Evolutionary conservation across 2,113 vertebrate genomes (phyloP), one percentile per base, ranked within the genome.

Genomic region (Cnemophilus loriae): DNA sequence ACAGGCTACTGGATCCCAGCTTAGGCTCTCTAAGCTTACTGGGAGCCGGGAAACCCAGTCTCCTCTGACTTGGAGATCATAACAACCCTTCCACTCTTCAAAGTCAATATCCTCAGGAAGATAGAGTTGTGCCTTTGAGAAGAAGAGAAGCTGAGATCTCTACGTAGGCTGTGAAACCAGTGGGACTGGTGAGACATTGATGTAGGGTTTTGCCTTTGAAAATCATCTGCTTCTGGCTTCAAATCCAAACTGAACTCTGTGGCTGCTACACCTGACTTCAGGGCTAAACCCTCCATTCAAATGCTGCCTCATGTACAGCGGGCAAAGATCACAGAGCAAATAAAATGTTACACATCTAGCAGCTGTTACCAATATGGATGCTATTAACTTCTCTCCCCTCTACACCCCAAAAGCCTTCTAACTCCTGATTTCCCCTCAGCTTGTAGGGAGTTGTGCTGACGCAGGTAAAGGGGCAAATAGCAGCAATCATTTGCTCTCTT

Each of bases 271-370:
- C 53, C 35, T 53, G 65, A 82, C 83, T 85, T 93, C 49, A 85
- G 37, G 67, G 55, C 87, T 69, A 89, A 73, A 76, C 22, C 63
- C 63, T 89, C 32, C 55, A 37, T 84, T 69, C 46, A 89, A 65
- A 41, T 68, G 39, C 47, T 85, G 35, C 59, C 57, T 83, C 8
- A 3, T 24, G 49, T 13, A 67, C 20, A 69, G n/a, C 52, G 73
- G 89, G 81, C 11, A 67, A 95, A 87, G 74, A 93, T 83, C 63
- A 87, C 49, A 93, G 63, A 80, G 22, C 42, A 95, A 84, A 93
- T 61, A 80, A 91, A 93, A 59, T 9, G 6, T 33, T 89, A 73
- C 87, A 65, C 16, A 39, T 79, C 50, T 59, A 91, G 39, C 53
- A 90, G 63, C 70, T 74, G 61, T 50, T 50, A 59, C 30, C 79